Base-by-base conservation (phyloP, 1,140 invertebrate genomes). In the Steinernema khuongi region DNA sequence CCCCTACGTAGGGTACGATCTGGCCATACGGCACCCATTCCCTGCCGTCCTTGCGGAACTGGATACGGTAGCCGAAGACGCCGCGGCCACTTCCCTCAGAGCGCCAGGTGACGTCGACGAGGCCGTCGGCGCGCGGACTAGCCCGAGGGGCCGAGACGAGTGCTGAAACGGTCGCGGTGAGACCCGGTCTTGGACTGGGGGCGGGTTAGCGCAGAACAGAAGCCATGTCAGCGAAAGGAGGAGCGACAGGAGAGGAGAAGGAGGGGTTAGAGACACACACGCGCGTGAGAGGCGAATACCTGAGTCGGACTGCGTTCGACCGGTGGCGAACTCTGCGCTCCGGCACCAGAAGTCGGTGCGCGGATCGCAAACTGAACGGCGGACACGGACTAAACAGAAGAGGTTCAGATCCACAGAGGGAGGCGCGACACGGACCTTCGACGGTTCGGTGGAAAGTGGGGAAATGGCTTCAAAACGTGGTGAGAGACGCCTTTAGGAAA, bases 21-120 rank as follows among this genome's bases (percentile, higher is more conserved):
- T 85, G 83, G 41, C 84, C 84, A 70, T 84, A 85, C 18, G 84
- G 82, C 43, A 83, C 81, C 83, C 83, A 84, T 73, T 84, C 82
- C 66, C 75, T 72, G 17, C 77, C 73, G 22, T 79, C 79, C 14
- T 73, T 74, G 18, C 81, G 71, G 78, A 76, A 84, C 50, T 86
- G 75, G 44, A 84, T 73, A 67, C 81, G 69, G 69, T 84, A 84
- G 71, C 82, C 83, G 69, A 77, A 85, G 31, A 84, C 84, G 43
- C 81, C 81, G 50, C 84, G 77, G 33, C 84, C 83, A 31, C 76
- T 81, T 28, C 83, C 83, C 60, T 81, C 68, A 31, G 72, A 76
- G n/a, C 70, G 79, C 83, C 83, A 84, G 30, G 77, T 31, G 14
- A 85, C 83, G 7, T 60, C 14, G n/a, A 73, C 36, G 26, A 84